A percentile compares a stretch with the other conserved stretches of the same genome.
phyloP scores from a whole-genome alignment of 2,888 invertebrate species.

The Drosophila silvestris region DNA sequence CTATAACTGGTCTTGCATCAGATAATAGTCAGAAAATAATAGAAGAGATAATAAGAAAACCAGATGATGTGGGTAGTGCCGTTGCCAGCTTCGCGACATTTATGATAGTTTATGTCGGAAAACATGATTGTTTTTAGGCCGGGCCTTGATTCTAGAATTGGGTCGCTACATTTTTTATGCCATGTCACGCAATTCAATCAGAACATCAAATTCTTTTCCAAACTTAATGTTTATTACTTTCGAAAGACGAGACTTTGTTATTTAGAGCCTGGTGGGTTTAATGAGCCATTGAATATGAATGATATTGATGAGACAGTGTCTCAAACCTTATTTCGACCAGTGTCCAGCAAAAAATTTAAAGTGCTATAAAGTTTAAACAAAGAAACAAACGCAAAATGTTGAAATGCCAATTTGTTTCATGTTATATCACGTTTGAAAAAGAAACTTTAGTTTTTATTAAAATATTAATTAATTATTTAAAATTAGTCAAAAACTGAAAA shows the following conservation, averaged over 20 bases:
- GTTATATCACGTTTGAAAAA: too few species aligned
- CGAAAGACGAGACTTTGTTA: not conserved
- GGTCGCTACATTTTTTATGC: constrained; percentile 13
- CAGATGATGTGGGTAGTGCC: constrained; percentile 26
- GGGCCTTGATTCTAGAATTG: constrained; percentile 9
- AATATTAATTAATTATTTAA: too few species aligned
- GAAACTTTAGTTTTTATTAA: too few species aligned
- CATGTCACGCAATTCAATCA: constrained; percentile 55
- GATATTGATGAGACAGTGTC: constrained; percentile 9
- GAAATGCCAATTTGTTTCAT: too few species aligned
- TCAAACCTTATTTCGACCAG: too few species aligned
- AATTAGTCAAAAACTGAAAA: too few species aligned
- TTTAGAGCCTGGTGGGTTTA: constrained; percentile 20
- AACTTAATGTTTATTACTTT: constrained; percentile 44
- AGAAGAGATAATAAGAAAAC: not conserved
- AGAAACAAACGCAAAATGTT: too few species aligned
- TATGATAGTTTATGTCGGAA: constrained; percentile 48
- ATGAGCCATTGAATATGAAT: constrained; percentile 39
- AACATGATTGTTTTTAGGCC: constrained; percentile 11
- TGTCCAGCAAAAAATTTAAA: too few species aligned
- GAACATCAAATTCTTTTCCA: constrained; percentile 39
- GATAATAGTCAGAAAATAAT: constrained; percentile 41
- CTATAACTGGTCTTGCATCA: constrained; percentile 57
- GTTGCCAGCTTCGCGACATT: constrained; percentile 30
- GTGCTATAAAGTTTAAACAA: too few species aligned